Evolutionary conservation across 2,113 vertebrate genomes (phyloP), one percentile per base, ranked within the genome.

Genomic region (Toxotes chatareus): DNA sequence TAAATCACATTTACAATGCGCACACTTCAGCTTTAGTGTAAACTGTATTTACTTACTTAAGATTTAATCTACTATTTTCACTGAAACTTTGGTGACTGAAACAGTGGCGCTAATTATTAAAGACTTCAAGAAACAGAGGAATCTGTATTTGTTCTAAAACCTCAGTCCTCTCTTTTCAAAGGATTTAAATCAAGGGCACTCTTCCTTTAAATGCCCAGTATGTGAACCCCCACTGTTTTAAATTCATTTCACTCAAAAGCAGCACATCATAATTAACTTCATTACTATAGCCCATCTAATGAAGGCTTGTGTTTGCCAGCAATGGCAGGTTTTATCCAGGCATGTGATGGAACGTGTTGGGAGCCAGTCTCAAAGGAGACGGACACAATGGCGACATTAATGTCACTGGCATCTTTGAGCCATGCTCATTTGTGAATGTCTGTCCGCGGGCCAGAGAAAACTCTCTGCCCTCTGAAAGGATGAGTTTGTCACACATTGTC

Each of bases 391-490:
- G 83, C 83, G 56, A 80, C 79, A 82, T 89, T 88, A 94, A 94
- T 93, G 93, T 94, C 94, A 92, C 89, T 85, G 80, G 87, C 83
- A 88, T 93, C 88, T 92, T 88, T 92, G 90, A 88, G 90, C 88
- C 10, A 63, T 44, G 11, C 89, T 91, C 86, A 86, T 93, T 93
- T 93, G 85, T 87, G 89, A 81, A 80, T 73, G 83, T 86, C 84
- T 93, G 90, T 93, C 93, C 76, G 47, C 68, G 13, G 87, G 91
- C 92, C 87, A 92, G 81, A 88, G 65, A 81, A 83, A 90, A 87
- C 89, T 82, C 91, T 64, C 64, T 91, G 91, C 88, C 93, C 86
- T 92, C 86, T 86, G 86, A 79, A 92, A 88, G 81, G 81, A 91
- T 82, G 89, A 84, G 88, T 89, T 92, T 93, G 90, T 94, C 84